Percentiles rank a stretch among this genome's conserved stretches.
Conservation (phyloP, 2,797 vertebrate genomes). For the Poeciliopsis presidionis region DNA sequence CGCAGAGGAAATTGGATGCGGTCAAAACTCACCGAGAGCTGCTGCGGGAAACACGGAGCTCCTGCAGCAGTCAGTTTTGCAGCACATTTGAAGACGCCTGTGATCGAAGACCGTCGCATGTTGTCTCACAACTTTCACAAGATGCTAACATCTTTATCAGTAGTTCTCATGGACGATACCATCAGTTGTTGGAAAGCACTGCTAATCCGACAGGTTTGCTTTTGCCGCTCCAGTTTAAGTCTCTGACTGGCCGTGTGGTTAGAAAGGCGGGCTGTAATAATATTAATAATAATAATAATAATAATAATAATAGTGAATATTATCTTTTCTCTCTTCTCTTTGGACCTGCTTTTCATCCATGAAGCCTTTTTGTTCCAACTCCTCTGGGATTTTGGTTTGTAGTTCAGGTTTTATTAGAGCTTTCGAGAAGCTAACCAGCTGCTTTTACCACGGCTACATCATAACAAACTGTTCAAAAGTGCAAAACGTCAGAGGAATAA, state of each 20-base stretch:
- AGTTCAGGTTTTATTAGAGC: not conserved
- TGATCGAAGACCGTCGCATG: not conserved
- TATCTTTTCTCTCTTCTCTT: not conserved
- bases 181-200: not conserved
- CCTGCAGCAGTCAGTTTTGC: not conserved
- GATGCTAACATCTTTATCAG: not conserved
- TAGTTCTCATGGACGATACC: not conserved
- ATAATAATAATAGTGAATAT: too few species aligned
- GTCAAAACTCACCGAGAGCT: not conserved
- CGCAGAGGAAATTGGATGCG: not conserved
- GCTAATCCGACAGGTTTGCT: too few species aligned
- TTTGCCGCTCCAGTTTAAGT: not conserved
- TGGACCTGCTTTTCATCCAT: not conserved
- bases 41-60: not conserved
- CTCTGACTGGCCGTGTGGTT: not conserved
- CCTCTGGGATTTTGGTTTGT: not conserved
- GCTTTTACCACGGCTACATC: not conserved
- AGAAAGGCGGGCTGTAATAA: not conserved
- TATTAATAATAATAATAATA: too few species aligned
- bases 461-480: not conserved
- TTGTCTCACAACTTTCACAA: not conserved
- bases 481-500: not conserved
- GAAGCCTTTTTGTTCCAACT: not conserved
- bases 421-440: not conserved
- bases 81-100: not conserved